Percentiles rank a stretch among this genome's conserved stretches.
Conservation (phyloP, 2,888 invertebrate species). For the Philopedon plagiatum region DNA sequence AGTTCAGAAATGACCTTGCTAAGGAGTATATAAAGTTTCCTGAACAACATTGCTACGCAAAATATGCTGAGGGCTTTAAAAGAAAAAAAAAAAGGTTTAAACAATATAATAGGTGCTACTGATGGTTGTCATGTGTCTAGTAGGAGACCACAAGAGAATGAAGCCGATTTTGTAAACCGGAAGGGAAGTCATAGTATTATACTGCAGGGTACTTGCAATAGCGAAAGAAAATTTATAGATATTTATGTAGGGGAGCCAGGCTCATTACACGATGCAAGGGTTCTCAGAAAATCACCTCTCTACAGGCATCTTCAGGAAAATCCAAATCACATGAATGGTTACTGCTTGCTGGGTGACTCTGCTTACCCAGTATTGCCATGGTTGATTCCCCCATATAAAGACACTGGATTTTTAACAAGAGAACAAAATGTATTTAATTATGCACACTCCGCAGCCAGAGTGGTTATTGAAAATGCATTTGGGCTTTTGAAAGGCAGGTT, state of each 20-base stretch:
- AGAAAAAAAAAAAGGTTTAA: not conserved
- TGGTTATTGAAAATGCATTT: constrained; percentile 43
- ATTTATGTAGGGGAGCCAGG: constrained; percentile 49
- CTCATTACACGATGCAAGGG: constrained; percentile 52
- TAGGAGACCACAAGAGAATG: not conserved
- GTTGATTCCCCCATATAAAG: constrained; percentile 49
- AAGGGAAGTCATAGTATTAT: constrained; percentile 48
- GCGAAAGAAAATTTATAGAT: constrained; percentile 37
- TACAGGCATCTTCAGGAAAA: constrained; percentile 10
- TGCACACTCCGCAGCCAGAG: constrained; percentile 45
- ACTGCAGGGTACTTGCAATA: constrained; percentile 44
- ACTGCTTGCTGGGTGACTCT: constrained; percentile 39
- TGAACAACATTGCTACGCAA: no score
- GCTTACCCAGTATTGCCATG: constrained; percentile 49
- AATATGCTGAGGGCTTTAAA: no score
- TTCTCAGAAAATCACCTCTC: constrained; percentile 51
- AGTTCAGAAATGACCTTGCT: no score
- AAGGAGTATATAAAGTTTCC: no score
- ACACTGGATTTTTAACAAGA: constrained; percentile 45
- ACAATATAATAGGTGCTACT: not conserved
- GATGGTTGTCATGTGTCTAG: constrained; percentile 11
- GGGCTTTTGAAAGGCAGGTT: no score
- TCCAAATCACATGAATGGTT: no score
- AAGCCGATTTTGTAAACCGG: constrained; percentile 40
- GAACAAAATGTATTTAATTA: no score